A percentile compares a stretch with the other conserved stretches of the same genome.
Evolutionary conservation across 2,113 vertebrate genomes (phyloP).

Genomic region (Scalopus aquaticus): DNA sequence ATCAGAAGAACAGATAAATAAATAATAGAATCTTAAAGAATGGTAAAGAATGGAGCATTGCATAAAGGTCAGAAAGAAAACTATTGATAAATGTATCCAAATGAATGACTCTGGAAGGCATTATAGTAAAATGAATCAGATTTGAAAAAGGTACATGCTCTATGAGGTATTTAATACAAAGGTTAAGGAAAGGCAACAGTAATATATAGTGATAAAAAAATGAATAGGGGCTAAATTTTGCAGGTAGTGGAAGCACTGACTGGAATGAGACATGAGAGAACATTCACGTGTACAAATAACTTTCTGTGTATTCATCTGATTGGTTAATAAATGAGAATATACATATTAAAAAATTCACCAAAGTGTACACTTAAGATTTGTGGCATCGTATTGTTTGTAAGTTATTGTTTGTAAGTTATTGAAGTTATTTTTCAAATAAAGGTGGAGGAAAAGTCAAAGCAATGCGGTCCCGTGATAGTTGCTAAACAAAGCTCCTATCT

Average conservation of each 20-base stretch:
- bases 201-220: not conserved
- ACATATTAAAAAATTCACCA: not conserved
- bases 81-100: fast-evolving
- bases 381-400: not conserved
- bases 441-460: not conserved
- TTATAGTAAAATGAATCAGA: not conserved
- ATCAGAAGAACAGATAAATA: not conserved
- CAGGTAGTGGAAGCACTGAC: fast-evolving
- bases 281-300: not conserved
- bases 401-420: not conserved
- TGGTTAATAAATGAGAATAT: not conserved
- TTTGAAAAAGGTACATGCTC: not conserved
- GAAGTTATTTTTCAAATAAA: not conserved
- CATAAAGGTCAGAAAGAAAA: not conserved
- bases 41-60: not conserved
- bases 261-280: not conserved
- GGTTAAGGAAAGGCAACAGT: not conserved
- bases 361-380: not conserved
- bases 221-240: not conserved
- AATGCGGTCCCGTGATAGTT: too few species aligned
- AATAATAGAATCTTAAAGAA: not conserved
- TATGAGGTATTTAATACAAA: not conserved
- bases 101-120: not conserved
- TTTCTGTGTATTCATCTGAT: not conserved
- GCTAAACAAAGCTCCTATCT: not conserved